phyloP scores from a whole-genome alignment of 2,888 invertebrate genomes.

The Myopa tessellatipennis region DNA sequence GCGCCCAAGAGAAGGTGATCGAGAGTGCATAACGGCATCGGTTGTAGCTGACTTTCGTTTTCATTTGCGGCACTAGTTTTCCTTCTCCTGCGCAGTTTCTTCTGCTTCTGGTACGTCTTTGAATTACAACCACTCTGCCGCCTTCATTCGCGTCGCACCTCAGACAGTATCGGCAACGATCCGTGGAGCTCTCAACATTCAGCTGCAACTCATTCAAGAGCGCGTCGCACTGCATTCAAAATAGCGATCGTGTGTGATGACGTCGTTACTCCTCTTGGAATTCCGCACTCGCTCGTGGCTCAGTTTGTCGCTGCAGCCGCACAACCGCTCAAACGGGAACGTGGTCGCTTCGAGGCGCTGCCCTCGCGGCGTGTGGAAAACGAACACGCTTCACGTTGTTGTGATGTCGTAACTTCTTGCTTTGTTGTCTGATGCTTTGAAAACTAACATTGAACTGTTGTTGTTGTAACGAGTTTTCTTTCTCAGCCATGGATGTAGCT shows the following conservation, averaged over 20 bases:
- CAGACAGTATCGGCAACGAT: neutral
- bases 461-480: neutral
- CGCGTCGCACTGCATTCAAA: neutral
- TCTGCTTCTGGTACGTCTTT: neutral
- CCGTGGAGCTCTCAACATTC: slow-evolving; percentile 1
- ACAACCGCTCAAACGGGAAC: slow-evolving; percentile 42
- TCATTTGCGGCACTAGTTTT: slow-evolving; percentile 23
- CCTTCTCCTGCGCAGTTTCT: neutral
- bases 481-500: no score
- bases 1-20: slow-evolving; percentile 49
- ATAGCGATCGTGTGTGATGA: neutral
- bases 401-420: neutral
- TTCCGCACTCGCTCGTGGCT: neutral
- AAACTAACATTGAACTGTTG: slow-evolving; percentile 2
- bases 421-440: neutral
- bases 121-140: slow-evolving; percentile 1
- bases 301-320: neutral
- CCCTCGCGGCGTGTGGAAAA: slow-evolving; percentile 5
- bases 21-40: slow-evolving; percentile 47
- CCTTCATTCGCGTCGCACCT: neutral
- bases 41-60: slow-evolving; percentile 38
- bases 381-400: neutral
- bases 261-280: neutral
- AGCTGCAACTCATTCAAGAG: neutral
- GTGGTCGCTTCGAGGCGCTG: neutral